phyloP scores from a whole-genome alignment of 2,888 invertebrate genomes.

The Tenodera sinensis region DNA sequence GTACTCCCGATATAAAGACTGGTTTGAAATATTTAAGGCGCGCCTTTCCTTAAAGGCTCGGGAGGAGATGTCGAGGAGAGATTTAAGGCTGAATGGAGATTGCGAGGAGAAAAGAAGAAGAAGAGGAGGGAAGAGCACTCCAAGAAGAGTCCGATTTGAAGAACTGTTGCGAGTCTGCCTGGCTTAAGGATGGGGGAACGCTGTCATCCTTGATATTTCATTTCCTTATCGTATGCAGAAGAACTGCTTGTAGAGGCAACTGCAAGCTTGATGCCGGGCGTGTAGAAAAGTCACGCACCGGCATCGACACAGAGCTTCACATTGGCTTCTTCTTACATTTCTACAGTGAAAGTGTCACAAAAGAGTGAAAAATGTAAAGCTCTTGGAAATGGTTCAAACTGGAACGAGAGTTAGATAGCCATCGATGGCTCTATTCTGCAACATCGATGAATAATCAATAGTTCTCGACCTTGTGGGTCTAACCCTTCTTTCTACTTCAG shows the following conservation, averaged over 20 bases:
- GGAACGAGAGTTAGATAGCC: too few species aligned
- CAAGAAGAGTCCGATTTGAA: neutral
- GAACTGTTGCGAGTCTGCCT: neutral
- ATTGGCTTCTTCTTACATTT: neutral
- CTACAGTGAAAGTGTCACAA: neutral
- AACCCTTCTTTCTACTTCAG: too few species aligned
- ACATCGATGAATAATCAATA: too few species aligned
- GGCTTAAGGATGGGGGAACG: neutral
- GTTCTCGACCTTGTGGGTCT: too few species aligned
- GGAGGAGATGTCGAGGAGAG: neutral
- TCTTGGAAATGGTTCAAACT: neutral
- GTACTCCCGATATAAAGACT: neutral
- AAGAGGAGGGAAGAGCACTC: neutral
- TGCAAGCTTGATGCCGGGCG: neutral
- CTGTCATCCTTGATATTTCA: conserved; percentile 16
- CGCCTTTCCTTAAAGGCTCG: neutral
- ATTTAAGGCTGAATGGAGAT: neutral
- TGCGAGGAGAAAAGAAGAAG: neutral
- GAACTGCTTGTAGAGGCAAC: neutral
- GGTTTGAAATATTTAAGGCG: neutral
- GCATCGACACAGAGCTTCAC: neutral
- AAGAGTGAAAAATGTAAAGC: neutral
- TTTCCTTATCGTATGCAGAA: neutral
- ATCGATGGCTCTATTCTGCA: too few species aligned
- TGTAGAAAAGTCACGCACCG: neutral